Evolutionary conservation across 2,113 vertebrate genomes (phyloP), one percentile per base, ranked within the genome.

Genomic region (Marcusenius ussheri): DNA sequence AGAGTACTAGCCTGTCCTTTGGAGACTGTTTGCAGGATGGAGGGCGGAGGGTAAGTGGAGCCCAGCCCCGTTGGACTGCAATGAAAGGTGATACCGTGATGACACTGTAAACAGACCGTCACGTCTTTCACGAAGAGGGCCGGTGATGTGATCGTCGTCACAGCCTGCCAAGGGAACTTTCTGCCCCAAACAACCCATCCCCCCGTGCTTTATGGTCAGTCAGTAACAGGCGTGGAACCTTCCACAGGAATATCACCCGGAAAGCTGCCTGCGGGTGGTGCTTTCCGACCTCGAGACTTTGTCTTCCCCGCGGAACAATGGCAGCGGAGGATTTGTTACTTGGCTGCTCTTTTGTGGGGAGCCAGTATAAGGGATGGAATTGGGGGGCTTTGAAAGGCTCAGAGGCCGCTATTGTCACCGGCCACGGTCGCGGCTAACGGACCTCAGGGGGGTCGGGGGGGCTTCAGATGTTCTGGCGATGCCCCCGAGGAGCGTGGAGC

Each of bases 321-420:
- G 83, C 91, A 95, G 93, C 96, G 94, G 89, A 95, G 93, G 95
- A 96, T 92, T 93, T 93, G 93, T 97, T 96, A 94, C 96, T 93
- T 95, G 91, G 91, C 93, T 92, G 92, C 92, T 91, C 94, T 96
- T 97, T 96, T 96, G 95, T 95, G 86, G 93, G 93, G 94, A 92
- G 92, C 88, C 91, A 89, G 94, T 96, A 93, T 96, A 96, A 92
- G 95, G 92, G 91, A 92, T 91, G 95, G 95, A 96, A 96, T 93
- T 93, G 93, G 87, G 92, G 95, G 93, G 91, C 89, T 96, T 96
- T 97, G 93, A 97, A 95, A 96, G 93, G 92, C 93, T 89, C 39
- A 91, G 92, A 92, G 88, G 83, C 92, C 80, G 39, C 94, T 93
- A 94, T 95, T 97, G 94, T 97, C 95, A 88, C 58, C 86, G 91